These are phyloP conservation scores for Dascillus cervinus DNA, from an alignment of 2,888 invertebrate genomes.

Conservation along the genomic window DNA sequence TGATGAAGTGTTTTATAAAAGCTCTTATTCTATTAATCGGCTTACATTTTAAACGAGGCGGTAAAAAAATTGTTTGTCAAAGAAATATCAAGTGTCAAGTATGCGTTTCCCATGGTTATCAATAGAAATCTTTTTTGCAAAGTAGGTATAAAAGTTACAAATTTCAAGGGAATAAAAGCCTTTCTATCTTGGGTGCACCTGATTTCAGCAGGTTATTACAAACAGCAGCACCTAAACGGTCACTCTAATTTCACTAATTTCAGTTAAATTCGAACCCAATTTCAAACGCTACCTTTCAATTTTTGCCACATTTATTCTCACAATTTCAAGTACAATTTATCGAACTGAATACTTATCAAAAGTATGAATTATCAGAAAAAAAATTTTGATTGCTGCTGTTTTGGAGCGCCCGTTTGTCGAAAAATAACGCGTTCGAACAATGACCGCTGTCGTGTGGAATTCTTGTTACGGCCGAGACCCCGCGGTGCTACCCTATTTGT, in stretches of 20 bases:
- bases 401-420: slow-evolving; percentile 9
- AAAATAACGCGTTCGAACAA: slow-evolving; percentile 19
- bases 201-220: slow-evolving; percentile 21
- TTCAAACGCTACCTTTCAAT: neutral
- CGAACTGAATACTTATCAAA: neutral
- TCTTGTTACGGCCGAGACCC: slow-evolving; percentile 20
- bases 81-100: slow-evolving; percentile 40
- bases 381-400: slow-evolving; percentile 4
- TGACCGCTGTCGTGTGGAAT: slow-evolving; percentile 19
- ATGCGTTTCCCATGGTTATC: slow-evolving; percentile 39
- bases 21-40: too few species aligned
- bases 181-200: slow-evolving; percentile 26
- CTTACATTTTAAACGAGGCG: too few species aligned
- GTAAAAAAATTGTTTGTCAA: slow-evolving; percentile 14
- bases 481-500: slow-evolving; percentile 19
- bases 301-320: too few species aligned
- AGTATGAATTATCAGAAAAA: neutral
- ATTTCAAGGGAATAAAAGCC: slow-evolving; percentile 33
- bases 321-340: too few species aligned
- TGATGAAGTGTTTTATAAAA: too few species aligned
- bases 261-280: neutral
- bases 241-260: neutral
- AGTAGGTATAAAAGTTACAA: slow-evolving; percentile 40
- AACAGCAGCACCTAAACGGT: slow-evolving; percentile 10
- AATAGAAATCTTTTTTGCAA: slow-evolving; percentile 32